These are phyloP conservation scores for Manis pentadactyla DNA, from an alignment of 2,797 vertebrate genomes.

Conservation along the genomic window DNA sequence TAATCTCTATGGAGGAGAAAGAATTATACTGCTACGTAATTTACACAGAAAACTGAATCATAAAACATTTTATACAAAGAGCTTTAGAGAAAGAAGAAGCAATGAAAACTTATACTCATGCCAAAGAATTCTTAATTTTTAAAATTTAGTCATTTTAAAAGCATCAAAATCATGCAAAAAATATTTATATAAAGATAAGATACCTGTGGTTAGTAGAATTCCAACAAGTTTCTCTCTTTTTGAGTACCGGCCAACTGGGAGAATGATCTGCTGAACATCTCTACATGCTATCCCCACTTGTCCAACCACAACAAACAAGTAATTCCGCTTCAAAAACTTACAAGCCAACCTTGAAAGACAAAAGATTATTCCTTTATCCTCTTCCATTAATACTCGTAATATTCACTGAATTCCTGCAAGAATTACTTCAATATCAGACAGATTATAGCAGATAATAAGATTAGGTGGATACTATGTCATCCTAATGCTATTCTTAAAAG, in stretches of 20 bases:
- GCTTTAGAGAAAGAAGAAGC: background rate
- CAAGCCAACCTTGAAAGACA: slow-evolving; percentile 90
- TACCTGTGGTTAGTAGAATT: slow-evolving; percentile 91
- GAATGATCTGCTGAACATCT: slow-evolving; percentile 93
- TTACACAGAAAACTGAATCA: background rate
- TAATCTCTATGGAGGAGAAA: slow-evolving; percentile 35
- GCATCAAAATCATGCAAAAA: background rate
- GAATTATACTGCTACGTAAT: background rate
- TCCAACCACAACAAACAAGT: slow-evolving; percentile 96
- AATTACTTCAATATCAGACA: background rate
- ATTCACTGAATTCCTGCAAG: background rate
- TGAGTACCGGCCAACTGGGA: slow-evolving; percentile 91
- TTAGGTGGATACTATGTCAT: no score
- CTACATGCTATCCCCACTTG: slow-evolving; percentile 94
- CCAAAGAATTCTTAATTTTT: background rate
- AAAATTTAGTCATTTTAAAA: background rate
- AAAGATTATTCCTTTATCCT: slow-evolving; percentile 51
- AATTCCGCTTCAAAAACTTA: slow-evolving; percentile 92
- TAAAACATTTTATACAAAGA: no score
- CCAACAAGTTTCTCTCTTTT: slow-evolving; percentile 94
- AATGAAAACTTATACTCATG: background rate
- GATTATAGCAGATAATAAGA: no score
- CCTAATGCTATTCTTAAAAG: no score
- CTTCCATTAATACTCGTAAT: background rate
- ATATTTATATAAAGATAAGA: background rate